A percentile compares a stretch with the other conserved stretches of the same genome.
phyloP scores from a whole-genome alignment of 2,888 invertebrate genomes.

The Hyles lineata region DNA sequence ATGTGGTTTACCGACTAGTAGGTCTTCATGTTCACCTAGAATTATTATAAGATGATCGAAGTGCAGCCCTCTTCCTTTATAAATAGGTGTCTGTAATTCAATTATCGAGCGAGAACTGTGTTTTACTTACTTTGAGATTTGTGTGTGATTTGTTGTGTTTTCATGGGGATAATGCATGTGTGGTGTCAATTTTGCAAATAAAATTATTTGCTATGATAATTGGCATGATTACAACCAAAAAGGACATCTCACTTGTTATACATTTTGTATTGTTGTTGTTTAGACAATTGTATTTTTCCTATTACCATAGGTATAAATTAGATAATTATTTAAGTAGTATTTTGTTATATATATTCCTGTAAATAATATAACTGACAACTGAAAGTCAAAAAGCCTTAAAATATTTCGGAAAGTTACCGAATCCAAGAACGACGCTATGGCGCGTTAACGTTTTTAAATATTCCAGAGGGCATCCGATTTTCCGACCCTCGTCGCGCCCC shows the following conservation, averaged over 20 bases:
- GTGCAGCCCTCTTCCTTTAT: neutral
- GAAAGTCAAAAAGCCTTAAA: too few species aligned
- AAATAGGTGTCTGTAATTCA: slow-evolving; percentile 8
- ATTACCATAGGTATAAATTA: too few species aligned
- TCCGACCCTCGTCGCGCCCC: slow-evolving; percentile 25
- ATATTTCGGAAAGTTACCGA: neutral
- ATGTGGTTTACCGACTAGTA: slow-evolving; percentile 14
- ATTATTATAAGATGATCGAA: slow-evolving; percentile 10
- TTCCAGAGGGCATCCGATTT: slow-evolving; percentile 9
- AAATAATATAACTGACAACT: too few species aligned
- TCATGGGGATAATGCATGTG: too few species aligned
- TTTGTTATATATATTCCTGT: too few species aligned
- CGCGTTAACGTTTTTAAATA: neutral
- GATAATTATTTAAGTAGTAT: too few species aligned
- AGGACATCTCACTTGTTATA: too few species aligned
- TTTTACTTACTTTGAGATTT: neutral
- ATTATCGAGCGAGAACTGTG: neutral
- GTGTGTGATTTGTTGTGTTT: neutral
- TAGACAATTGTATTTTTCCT: too few species aligned
- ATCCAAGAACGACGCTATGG: neutral
- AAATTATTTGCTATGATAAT: too few species aligned
- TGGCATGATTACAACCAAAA: too few species aligned
- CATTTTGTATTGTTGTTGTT: too few species aligned
- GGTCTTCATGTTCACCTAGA: slow-evolving; percentile 9
- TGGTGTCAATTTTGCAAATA: too few species aligned